A percentile compares a stretch with the other conserved stretches of the same genome.
phyloP scores from a whole-genome alignment of 2,797 vertebrate genomes.

The Luscinia luscinia region DNA sequence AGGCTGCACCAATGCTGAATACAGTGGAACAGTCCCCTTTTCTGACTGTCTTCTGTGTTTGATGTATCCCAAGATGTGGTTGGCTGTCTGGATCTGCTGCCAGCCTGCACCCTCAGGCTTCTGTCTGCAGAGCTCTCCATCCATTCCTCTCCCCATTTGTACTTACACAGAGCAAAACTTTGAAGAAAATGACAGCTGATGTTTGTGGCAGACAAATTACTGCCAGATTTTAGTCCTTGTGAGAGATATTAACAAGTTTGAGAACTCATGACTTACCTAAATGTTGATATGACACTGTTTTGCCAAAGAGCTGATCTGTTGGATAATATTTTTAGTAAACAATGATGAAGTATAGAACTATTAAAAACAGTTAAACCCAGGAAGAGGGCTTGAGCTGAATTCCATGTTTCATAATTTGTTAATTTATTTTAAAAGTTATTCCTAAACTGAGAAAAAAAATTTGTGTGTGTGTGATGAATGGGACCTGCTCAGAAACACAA shows the following conservation, averaged over 20 bases:
- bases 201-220: not conserved
- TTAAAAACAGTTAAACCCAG: not conserved
- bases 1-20: rapidly evolving
- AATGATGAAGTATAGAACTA: not conserved
- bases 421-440: not conserved
- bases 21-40: not conserved
- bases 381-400: not conserved
- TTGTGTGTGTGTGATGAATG: not conserved
- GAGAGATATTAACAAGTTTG: not conserved
- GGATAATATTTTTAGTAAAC: not conserved
- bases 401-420: not conserved
- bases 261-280: not conserved
- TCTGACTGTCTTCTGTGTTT: not conserved
- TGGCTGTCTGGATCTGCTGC: not conserved
- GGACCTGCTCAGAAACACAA: not conserved
- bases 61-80: not conserved
- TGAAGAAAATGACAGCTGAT: not conserved
- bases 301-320: not conserved
- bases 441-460: not conserved
- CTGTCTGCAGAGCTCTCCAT: not conserved
- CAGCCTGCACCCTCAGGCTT: not conserved
- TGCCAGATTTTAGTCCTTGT: not conserved
- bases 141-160: not conserved
- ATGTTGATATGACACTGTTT: not conserved
- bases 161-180: not conserved